Base-by-base conservation (phyloP, 2,797 vertebrate genomes). In the Enteromius viviparus region DNA sequence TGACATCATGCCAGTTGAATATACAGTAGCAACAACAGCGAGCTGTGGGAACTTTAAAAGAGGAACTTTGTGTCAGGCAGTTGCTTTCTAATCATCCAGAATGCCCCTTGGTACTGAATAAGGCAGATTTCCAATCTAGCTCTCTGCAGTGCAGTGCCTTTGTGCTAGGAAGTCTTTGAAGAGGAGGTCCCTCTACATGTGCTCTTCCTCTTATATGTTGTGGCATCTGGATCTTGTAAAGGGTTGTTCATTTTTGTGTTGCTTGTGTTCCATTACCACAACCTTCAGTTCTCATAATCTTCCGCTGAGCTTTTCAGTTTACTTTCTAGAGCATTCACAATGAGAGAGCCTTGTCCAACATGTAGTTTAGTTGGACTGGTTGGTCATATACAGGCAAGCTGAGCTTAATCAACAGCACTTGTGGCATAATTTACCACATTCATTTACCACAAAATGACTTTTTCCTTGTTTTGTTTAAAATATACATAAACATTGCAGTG, bases 161-260 rank as follows among this genome's bases (percentile, higher is more conserved):
- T 83, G 49, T 82, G 80, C 26, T 85, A 12, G 51, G 42, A 68
- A 66, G 47, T 6, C 49, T 80, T 85, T 77, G 60, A 64, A 66
- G 23, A 78, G 75, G 32, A 40, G 8, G 21, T 66, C 64, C 77
- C 84, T 82, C 58, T 70, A 65, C 47, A 78, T 47, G 53, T 64
- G n/a, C 23, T 26, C 42, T 65, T 42, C 34, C 19, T 76, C 70
- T 79, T 58, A 82, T 80, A 76, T 74, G 42, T 70, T 75, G 55
- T 85, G 71, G 66, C 85, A 87, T 84, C 70, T 89, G 82, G 78
- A 84, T 69, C 55, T 85, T 80, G 82, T 87, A 76, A 79, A 4
- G 45, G n/a, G 19, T 51, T 51, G 49, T 62, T 68, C 47, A n/a
- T 83, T 42, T 32, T 77, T 72, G 55, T 49, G 53, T 68, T 81